These are phyloP conservation scores for Garrulus glandarius DNA, from an alignment of 2,797 vertebrate genomes.

Conservation along the genomic window DNA sequence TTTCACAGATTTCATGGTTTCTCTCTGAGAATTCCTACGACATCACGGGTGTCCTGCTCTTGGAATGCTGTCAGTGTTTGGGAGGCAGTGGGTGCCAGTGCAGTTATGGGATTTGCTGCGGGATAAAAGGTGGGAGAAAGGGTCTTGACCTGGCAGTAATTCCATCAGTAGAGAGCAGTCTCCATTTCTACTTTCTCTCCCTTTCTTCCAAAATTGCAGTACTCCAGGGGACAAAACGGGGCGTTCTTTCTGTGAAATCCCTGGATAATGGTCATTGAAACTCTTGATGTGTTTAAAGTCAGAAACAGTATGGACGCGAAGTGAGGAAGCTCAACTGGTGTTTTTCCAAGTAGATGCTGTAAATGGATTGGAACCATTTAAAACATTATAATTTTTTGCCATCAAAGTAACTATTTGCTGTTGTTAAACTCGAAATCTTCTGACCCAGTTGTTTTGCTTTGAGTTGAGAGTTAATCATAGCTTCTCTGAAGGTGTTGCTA, in stretches of 20 bases:
- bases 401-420: neutral
- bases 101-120: neutral
- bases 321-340: neutral
- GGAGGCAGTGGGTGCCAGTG: neutral
- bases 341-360: neutral
- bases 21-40: neutral
- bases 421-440: neutral
- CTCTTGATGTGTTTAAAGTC: neutral
- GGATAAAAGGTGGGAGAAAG: neutral
- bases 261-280: neutral
- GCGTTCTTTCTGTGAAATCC: neutral
- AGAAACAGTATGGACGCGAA: neutral
- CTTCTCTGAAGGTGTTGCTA: neutral
- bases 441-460: neutral
- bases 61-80: neutral
- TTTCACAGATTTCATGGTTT: slow-evolving; percentile 4
- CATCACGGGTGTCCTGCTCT: neutral
- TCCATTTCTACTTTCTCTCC: neutral
- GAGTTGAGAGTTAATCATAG: neutral
- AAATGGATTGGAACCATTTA: neutral
- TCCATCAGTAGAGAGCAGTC: neutral
- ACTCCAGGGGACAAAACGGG: neutral
- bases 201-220: neutral
- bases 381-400: neutral
- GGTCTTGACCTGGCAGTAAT: neutral